Base-by-base conservation (phyloP, 1,140 invertebrate species). In the Drosophila yakuba region DNA sequence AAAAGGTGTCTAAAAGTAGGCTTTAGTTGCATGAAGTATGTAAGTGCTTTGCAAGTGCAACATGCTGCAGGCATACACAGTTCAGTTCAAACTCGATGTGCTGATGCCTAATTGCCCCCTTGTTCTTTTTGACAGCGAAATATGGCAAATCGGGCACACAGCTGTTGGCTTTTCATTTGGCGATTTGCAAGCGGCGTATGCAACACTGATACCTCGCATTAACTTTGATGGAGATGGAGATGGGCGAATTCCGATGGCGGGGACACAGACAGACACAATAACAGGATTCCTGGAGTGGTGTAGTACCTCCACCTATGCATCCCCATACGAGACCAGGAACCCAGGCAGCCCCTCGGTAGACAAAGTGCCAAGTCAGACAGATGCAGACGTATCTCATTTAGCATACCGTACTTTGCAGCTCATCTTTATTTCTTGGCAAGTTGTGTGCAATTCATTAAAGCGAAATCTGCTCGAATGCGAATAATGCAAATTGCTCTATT, bases 401-500 rank as follows among this genome's bases (percentile, higher is more conserved):
- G 28, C 32, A 54, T 62, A 10, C 59, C 41, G 57, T 74, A 47
- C 57, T 52, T 59, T 60, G 32, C 43, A 32, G 68, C 28, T 71
- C 43, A 71, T 73, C 55, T 71, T 69, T 62, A 80, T 74, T 81
- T 86, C 82, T 85, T 85, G 82, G 82, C 82, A 86, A 85, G 68
- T 81, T 85, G 82, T 78, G 82, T 58, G 82, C 82, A 85, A 85
- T 85, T 85, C 82, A 85, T 85, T 85, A 74, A 85, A 85, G 61
- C 68, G 78, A 84, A 83, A 84, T 84, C 76, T 59, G 48, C 58
- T 45, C 74, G 83, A 81, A 85, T 84, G 80, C 74, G 82, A 85
- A 85, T 85, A 86, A 85, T 85, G 82, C 74, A 85, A 85, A 85
- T 85, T 85, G 82, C 82, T 85, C 82, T 85, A 85, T 85, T 85